Conservation (phyloP, 2,113 vertebrate genomes). For the Hiodon tergisus region DNA sequence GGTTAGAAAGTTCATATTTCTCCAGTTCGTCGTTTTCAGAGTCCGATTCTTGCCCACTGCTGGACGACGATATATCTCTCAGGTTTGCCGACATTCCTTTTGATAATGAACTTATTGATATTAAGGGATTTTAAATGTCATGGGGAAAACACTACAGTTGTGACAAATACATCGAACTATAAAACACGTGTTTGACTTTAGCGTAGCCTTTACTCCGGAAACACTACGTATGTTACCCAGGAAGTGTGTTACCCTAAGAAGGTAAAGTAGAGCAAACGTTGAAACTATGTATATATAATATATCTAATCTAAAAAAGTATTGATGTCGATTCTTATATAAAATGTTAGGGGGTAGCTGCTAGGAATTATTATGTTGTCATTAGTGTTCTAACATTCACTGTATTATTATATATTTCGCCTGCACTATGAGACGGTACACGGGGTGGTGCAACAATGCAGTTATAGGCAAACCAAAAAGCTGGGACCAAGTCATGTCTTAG, state of each 20-base stretch:
- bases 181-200: conserved; percentile 7
- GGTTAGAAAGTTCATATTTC: too few species aligned
- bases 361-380: conserved; percentile 9
- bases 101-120: neutral
- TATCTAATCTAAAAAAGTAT: conserved; percentile 24
- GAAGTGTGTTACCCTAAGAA: too few species aligned
- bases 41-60: conserved; percentile 10
- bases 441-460: neutral
- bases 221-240: neutral
- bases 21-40: neutral
- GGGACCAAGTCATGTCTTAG: too few species aligned
- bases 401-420: conserved; percentile 3
- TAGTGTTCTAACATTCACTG: conserved; percentile 19
- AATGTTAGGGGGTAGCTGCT: neutral
- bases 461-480: too few species aligned
- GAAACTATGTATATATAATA: conserved; percentile 24
- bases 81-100: conserved; percentile 11
- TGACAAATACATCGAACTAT: neutral
- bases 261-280: neutral
- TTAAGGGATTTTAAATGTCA: neutral
- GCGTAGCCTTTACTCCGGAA: neutral
- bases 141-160: neutral
- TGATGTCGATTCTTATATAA: conserved; percentile 24
- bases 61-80: conserved; percentile 16
- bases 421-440: neutral